Evolutionary conservation across 2,797 vertebrate species (phyloP), one percentile per base, ranked within the genome.

Genomic region (Loriculus beryllinus): DNA sequence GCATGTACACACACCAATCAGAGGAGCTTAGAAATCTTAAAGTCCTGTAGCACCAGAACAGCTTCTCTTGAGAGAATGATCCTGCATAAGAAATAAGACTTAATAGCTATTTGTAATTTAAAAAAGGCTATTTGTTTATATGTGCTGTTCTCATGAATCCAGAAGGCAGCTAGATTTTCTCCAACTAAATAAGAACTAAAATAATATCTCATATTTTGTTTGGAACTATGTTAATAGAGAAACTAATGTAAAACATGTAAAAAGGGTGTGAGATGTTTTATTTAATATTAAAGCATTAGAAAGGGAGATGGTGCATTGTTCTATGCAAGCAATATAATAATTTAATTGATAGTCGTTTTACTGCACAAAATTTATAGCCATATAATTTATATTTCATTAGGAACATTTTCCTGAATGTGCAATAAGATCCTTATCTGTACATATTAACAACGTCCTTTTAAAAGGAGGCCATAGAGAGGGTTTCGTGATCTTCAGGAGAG

Each of bases 71-170:
- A 82, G 70, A 83, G 82, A 79, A 90, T 42, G 63, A 59, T 84
- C 64, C 57, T 81, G 57, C 81, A 40, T 71, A 91, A 91, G 72
- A 85, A 95, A 84, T 56, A 29, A 95, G 84, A 90, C 79, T 91
- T 94, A 96, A 95, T 54, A 90, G 49, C 28, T 62, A 57, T 88
- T 95, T 92, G 71, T 90, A 89, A 93, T 79, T 94, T 5, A 78
- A 96, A 96, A 85, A 68, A 62, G 12, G 9, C 28, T 71, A 71
- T 87, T 94, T 96, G 69, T 65, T 92, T 96, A 47, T 71, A 21
- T 35, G 37, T 48, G 57, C 29, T 1, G 3, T 93, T 94, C 76
- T 88, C 72, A 88, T 43, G 92, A 89, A 43, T 33, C 21, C n/a
- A 75, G 67, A 82, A 75, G 20, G 1, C 0, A 2, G 29, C 9